Base-by-base conservation (phyloP, 2,113 vertebrate genomes). In the Grus americana region DNA sequence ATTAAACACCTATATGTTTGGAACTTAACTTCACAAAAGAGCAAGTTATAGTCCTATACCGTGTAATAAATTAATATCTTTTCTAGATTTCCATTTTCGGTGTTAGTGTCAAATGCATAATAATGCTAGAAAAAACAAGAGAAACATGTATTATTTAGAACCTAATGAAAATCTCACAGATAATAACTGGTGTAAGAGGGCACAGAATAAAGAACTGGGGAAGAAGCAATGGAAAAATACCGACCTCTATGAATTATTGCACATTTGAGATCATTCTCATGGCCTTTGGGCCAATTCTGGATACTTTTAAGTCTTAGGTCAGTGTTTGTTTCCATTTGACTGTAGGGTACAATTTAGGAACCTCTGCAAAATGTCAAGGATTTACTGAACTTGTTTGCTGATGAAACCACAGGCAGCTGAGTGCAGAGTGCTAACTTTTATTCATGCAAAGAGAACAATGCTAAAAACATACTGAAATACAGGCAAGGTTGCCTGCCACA, bases 11-110 rank as follows among this genome's bases (percentile, higher is more conserved):
- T 94, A 95, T 83, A 90, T 75, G 62, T 93, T 59, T 15, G 11
- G 89, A 97, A 93, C 72, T 89, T 73, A 81, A 96, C 71, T 94
- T 97, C 97, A 97, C 92, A 94, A 94, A 97, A 94, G 49, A 98
- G 71, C 71, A 97, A 95, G 92, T 97, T 94, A 93, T 78, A 96
- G 52, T 95, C 84, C 74, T 86, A 86, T 32, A 61, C 12, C 67
- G 68, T 96, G 91, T 95, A 97, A 95, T 89, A 94, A 97, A 95
- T 89, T 84, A 90, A 21, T 74, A 94, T 91, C 2, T 96, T 75
- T 94, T 52, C 88, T 96, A 96, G 86, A 75, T n/a, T 94, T 96
- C 84, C 59, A 95, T 27, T 91, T 79, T 93, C 26, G 14, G 76
- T 95, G 80, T 94, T 97, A 79, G 87, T 96, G 79, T 91, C 92